These are phyloP conservation scores for Vidua macroura DNA, from an alignment of 2,113 vertebrate genomes.

Conservation along the genomic window DNA sequence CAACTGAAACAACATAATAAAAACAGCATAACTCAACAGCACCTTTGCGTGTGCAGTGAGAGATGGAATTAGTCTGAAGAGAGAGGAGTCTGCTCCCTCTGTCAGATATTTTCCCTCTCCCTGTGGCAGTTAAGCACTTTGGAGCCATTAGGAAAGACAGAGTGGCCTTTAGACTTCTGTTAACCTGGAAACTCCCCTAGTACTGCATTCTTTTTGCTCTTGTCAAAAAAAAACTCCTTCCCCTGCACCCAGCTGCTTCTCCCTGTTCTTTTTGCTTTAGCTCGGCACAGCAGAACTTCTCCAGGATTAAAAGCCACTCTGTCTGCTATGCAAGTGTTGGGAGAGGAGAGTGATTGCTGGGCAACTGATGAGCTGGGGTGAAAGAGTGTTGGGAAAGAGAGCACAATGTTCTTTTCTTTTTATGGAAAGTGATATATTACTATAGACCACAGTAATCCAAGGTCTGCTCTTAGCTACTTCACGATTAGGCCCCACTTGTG, in stretches of 20 bases:
- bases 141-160: not conserved
- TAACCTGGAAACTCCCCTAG: not conserved
- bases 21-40: not conserved
- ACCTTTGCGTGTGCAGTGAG: not conserved
- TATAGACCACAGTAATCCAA: slow-evolving; percentile 54
- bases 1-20: not conserved
- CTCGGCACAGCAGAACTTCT: not conserved
- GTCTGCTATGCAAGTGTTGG: slow-evolving; percentile 12
- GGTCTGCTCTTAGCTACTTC: slow-evolving; percentile 44
- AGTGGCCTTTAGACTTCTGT: not conserved
- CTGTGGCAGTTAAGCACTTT: not conserved
- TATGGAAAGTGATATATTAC: slow-evolving; percentile 62
- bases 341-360: slow-evolving; percentile 39
- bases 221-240: not conserved
- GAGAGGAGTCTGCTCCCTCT: not conserved
- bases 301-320: not conserved
- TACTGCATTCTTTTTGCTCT: not conserved
- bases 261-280: not conserved
- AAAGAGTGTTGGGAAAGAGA: slow-evolving; percentile 57
- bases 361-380: slow-evolving; percentile 49
- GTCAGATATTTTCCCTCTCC: not conserved
- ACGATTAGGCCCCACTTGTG: slow-evolving; percentile 50
- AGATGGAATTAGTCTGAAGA: not conserved
- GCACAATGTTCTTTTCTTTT: slow-evolving; percentile 66
- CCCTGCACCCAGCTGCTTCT: not conserved